Conservation (phyloP, 1,140 invertebrate genomes). For the Cryptotermes secundus region DNA sequence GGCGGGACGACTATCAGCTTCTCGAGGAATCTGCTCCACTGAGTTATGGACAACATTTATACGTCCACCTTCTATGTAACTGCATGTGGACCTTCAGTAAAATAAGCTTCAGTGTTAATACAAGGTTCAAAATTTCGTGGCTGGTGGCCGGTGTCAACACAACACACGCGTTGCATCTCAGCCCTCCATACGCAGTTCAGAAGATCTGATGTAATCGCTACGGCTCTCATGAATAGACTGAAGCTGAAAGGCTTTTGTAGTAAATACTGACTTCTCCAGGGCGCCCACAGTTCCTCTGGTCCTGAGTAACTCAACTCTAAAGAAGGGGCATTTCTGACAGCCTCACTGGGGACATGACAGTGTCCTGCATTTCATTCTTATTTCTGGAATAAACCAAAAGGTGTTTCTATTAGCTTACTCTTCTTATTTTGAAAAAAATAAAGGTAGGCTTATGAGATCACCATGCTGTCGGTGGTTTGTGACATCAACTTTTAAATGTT, state of each 20-base stretch:
- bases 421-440: too few species aligned
- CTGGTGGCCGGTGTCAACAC: background rate
- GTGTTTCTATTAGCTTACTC: too few species aligned
- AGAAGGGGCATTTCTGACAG: background rate
- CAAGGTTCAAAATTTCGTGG: background rate
- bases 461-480: too few species aligned
- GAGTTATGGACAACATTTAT: too few species aligned
- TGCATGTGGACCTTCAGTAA: too few species aligned
- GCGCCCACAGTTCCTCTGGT: background rate
- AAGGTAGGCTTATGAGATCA: too few species aligned
- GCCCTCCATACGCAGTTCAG: background rate
- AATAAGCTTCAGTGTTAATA: background rate
- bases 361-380: too few species aligned
- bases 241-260: background rate
- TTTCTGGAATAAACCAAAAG: too few species aligned
- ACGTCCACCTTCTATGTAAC: too few species aligned
- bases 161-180: background rate
- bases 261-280: background rate
- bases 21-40: too few species aligned
- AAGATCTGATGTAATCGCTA: background rate
- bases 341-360: background rate
- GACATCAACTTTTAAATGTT: too few species aligned
- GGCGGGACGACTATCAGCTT: too few species aligned
- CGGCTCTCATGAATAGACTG: background rate
- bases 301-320: background rate